A percentile compares a stretch with the other conserved stretches of the same genome.
Conservation (phyloP, 2,888 invertebrate genomes). For the Ecliptopera silaceata region DNA sequence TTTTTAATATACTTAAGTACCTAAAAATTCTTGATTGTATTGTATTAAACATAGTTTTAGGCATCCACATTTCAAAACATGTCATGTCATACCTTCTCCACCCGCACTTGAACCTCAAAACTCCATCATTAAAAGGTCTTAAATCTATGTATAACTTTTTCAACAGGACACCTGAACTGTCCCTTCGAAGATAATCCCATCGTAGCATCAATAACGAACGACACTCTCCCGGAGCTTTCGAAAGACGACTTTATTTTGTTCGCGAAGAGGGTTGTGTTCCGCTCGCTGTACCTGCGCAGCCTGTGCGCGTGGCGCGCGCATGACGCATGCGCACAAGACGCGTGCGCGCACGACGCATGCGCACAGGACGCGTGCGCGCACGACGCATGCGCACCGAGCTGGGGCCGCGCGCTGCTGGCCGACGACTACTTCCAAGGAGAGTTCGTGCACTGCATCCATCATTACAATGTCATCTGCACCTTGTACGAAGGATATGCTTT, state of each 20-base stretch:
- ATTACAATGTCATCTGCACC: conserved; percentile 48
- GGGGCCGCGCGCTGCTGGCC: conserved; percentile 41
- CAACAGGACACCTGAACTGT: conserved; percentile 49
- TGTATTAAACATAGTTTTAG: too few relatives aligned
- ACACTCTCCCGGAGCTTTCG: conserved; percentile 40
- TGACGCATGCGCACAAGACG: conserved; percentile 24
- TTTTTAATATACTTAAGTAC: too few relatives aligned
- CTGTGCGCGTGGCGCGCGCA: conserved; percentile 37
- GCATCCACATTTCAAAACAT: too few relatives aligned
- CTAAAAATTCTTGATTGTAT: too few relatives aligned
- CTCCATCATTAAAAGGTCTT: too few relatives aligned
- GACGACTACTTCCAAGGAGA: conserved; percentile 40
- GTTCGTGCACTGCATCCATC: conserved; percentile 45
- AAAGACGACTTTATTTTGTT: conserved; percentile 41
- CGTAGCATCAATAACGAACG: conserved; percentile 36
- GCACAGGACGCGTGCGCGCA: conserved; percentile 39
- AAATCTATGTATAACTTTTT: background rate
- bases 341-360: too few relatives aligned
- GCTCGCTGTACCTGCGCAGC: conserved; percentile 46
- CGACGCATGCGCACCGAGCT: conserved; percentile 23
- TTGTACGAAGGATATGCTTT: conserved; percentile 59
- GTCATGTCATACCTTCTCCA: too few relatives aligned
- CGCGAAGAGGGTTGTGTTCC: conserved; percentile 45
- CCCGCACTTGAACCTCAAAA: too few relatives aligned
- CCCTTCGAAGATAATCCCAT: conserved; percentile 51